A percentile compares a stretch with the other conserved stretches of the same genome.
Conservation (phyloP, 1,140 invertebrate species). For the Leguminivora glycinivorella region DNA sequence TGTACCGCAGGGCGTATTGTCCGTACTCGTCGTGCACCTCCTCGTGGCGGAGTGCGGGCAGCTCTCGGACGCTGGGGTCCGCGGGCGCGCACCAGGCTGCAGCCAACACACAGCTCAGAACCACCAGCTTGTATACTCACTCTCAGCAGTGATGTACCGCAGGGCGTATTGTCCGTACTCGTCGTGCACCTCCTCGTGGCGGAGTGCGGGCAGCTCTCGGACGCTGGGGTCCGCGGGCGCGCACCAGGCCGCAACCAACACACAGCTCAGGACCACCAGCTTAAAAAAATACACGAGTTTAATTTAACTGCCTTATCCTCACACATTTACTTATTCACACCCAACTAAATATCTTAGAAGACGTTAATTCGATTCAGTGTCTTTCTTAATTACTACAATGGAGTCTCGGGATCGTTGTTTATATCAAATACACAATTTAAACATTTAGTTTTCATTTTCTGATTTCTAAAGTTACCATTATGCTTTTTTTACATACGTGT, state of each 20-base stretch:
- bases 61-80: conserved; percentile 33
- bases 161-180: conserved; percentile 62
- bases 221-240: conserved; percentile 36
- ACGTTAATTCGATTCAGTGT: no score
- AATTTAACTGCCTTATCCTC: no score
- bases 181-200: conserved; percentile 58
- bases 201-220: conserved; percentile 41
- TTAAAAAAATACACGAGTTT: no score
- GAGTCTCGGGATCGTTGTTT: no score
- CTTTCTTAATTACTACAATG: no score
- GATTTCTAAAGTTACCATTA: no score
- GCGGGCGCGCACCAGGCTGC: conserved; percentile 39
- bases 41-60: conserved; percentile 48
- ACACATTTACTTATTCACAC: no score
- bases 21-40: conserved; percentile 60
- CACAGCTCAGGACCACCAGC: conserved; percentile 30
- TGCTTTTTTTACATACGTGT: no score
- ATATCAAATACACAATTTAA: no score
- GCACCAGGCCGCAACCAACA: conserved; percentile 35
- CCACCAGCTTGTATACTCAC: no score
- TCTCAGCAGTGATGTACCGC: conserved; percentile 58
- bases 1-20: conserved; percentile 61
- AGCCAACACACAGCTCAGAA: conserved; percentile 30
- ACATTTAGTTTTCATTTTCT: no score
- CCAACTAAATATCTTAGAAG: no score